Base-by-base conservation (phyloP, 1,140 invertebrate genomes). In the Linepithema humile region DNA sequence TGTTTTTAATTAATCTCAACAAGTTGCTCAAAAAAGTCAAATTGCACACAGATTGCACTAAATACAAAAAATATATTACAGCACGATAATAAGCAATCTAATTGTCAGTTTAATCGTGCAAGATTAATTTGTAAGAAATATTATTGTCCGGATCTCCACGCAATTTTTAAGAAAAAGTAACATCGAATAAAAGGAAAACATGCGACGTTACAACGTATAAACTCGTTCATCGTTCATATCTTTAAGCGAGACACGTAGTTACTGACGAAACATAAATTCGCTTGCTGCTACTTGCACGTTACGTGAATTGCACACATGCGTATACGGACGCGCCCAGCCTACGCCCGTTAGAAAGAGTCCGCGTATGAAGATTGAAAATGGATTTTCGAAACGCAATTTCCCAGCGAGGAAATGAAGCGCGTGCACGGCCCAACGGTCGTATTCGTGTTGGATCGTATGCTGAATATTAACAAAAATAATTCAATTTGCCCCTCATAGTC, bases 381-480 rank as follows among this genome's bases (percentile, higher is more conserved):
- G 88, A 89, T 90, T 90, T 89, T 89, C 88, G 83, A 82, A 85
- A 87, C 57, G 83, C 85, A 90, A 89, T 90, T 90, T 89, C 88
- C 85, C 83, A 74, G 73, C 73, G 83, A 87, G 88, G 85, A 90
- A 90, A 90, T 87, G 88, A 89, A 89, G 83, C 85, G 88, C 83
- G 70, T 75, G 65, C 85, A 85, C 62, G 57, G 43, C 55, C 48
- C 43, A 48, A n/a, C 78, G 84, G 23, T 57, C 35, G 26, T 83
- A 53, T 82, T 85, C 64, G 20, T 70, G 29, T 60, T 45, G 48
- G 40, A 48, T 67, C 48, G 45, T 84, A 84, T 43, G 32, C 55
- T 75, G 87, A 89, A 89, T 89, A 89, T 89, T 89, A 89, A 89
- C 67, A 80, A 57, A 83, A 87, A 86, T 88, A 88, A 88, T 88